These are phyloP conservation scores for Cololabis saira DNA, from an alignment of 2,113 vertebrate species.

Conservation along the genomic window DNA sequence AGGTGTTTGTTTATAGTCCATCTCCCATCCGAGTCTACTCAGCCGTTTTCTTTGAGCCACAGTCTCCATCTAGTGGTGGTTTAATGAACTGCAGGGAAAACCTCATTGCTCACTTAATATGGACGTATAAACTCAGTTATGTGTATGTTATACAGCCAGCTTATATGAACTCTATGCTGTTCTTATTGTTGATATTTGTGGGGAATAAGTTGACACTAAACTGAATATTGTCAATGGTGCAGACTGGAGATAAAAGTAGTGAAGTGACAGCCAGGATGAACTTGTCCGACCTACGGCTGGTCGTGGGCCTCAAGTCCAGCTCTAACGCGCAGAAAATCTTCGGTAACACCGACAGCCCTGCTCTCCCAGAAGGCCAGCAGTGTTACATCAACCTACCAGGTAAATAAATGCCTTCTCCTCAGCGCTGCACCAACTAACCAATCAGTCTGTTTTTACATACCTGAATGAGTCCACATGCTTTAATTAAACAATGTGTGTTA, in stretches of 20 bases:
- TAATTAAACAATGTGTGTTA: too few relatives aligned
- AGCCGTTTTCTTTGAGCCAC: slow-evolving; percentile 12
- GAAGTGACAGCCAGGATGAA: slow-evolving; percentile 93
- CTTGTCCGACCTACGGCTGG: slow-evolving; percentile 92
- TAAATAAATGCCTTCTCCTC: slow-evolving; percentile 42
- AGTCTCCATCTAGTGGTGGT: slow-evolving; percentile 53
- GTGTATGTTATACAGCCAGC: not conserved
- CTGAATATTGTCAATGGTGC: slow-evolving; percentile 13
- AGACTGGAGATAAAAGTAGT: slow-evolving; percentile 89
- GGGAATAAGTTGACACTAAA: not conserved
- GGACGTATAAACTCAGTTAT: too few relatives aligned
- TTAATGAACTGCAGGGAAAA: slow-evolving; percentile 30
- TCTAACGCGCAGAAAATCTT: slow-evolving; percentile 82
- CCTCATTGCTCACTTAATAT: not conserved
- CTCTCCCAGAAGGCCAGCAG: slow-evolving; percentile 77
- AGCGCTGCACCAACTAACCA: too few relatives aligned
- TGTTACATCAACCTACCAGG: slow-evolving; percentile 77
- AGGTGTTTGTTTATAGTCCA: slow-evolving; percentile 82
- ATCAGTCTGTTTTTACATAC: too few relatives aligned
- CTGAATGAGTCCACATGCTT: too few relatives aligned
- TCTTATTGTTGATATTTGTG: not conserved
- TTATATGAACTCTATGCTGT: not conserved
- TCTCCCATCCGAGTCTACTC: slow-evolving; percentile 15
- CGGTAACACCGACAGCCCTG: slow-evolving; percentile 83
- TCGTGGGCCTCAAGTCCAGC: slow-evolving; percentile 85